A percentile compares a stretch with the other conserved stretches of the same genome.
Conservation (phyloP, 1,140 invertebrate genomes). For the Pachyrhynchus sulphureomaculatus region DNA sequence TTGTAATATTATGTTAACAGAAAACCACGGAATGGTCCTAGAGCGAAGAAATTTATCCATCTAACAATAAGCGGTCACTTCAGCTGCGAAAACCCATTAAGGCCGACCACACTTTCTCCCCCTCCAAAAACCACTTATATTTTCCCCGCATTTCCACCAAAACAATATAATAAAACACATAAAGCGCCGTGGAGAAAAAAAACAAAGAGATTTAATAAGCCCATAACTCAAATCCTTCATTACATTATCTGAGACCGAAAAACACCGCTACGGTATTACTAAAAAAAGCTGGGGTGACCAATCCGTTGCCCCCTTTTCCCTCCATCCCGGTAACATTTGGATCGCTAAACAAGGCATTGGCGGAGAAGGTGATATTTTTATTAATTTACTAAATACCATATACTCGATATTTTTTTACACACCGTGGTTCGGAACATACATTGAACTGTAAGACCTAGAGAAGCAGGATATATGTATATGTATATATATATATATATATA, state of each 20-base stretch:
- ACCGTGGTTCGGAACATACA: too few species aligned
- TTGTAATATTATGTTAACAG: too few species aligned
- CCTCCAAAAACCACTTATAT: not conserved
- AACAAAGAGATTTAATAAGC: constrained; percentile 45
- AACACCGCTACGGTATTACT: constrained; percentile 43
- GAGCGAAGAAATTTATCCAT: not conserved
- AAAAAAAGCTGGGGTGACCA: constrained; percentile 39
- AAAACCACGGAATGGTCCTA: not conserved
- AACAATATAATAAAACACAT: constrained; percentile 25
- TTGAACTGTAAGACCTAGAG: too few species aligned
- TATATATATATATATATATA: too few species aligned
- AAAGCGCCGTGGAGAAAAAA: constrained; percentile 22
- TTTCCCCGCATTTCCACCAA: not conserved
- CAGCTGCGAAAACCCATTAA: not conserved
- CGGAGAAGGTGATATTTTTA: too few species aligned
- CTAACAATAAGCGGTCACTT: not conserved
- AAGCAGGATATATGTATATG: too few species aligned
- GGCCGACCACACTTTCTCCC: not conserved
- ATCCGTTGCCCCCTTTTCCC: not conserved
- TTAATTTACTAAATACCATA: too few species aligned
- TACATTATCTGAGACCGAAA: constrained; percentile 44
- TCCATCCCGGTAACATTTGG: too few species aligned
- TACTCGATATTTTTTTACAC: too few species aligned
- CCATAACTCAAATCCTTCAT: constrained; percentile 48
- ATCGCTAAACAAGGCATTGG: too few species aligned